phyloP scores from a whole-genome alignment of 2,113 vertebrate genomes.

The Poecile atricapillus region DNA sequence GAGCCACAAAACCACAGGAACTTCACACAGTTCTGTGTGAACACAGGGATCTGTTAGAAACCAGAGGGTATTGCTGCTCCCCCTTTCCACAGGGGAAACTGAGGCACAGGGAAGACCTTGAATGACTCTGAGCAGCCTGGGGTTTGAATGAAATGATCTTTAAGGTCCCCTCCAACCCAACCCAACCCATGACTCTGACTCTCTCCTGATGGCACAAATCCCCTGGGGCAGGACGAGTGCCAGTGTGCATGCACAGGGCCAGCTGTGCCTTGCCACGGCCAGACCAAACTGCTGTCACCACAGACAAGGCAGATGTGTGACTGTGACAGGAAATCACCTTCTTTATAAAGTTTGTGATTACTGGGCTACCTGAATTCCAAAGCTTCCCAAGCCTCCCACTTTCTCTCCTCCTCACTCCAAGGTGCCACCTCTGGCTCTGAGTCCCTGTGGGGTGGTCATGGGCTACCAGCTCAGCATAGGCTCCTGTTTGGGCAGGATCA shows the following conservation, averaged over 20 bases:
- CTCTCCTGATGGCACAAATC: neutral
- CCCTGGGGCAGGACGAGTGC: neutral
- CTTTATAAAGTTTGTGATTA: neutral
- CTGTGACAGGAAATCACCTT: neutral
- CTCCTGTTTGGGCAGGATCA: neutral
- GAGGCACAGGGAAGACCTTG: neutral
- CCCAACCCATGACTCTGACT: neutral
- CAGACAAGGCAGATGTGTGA: accelerated
- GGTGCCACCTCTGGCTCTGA: neutral
- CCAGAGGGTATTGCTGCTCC: neutral
- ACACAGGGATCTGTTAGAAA: neutral
- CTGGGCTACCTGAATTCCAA: neutral
- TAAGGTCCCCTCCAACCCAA: neutral
- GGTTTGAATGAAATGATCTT: neutral
- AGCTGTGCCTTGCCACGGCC: neutral
- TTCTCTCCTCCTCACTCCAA: neutral
- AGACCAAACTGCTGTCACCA: neutral
- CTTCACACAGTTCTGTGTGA: too few relatives aligned
- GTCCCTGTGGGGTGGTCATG: accelerated
- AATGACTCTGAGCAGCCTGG: neutral
- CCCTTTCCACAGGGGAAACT: neutral
- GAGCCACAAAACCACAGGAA: neutral
- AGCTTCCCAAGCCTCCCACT: neutral
- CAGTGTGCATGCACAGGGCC: neutral
- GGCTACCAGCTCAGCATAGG: neutral